These are phyloP conservation scores for Luperina testacea DNA, from an alignment of 2,888 invertebrate genomes.

Conservation along the genomic window DNA sequence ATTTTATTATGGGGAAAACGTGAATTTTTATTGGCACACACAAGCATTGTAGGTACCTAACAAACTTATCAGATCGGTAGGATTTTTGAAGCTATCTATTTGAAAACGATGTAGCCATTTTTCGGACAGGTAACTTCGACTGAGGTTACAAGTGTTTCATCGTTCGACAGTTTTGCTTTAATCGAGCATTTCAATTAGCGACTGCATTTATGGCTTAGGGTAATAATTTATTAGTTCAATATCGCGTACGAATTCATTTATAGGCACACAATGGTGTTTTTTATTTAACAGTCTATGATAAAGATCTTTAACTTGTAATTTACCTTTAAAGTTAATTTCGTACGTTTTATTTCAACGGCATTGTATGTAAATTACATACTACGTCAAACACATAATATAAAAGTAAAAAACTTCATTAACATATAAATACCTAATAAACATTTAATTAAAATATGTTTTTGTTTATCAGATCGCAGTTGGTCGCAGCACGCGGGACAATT, in stretches of 20 bases:
- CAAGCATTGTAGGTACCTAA: slow-evolving; percentile 24
- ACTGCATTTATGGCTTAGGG: slow-evolving; percentile 69
- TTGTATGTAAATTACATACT: slow-evolving; percentile 46
- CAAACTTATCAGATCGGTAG: slow-evolving; percentile 8
- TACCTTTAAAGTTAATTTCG: slow-evolving; percentile 30
- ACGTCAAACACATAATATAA: slow-evolving; percentile 39
- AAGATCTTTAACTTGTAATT: slow-evolving; percentile 33
- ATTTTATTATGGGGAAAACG: slow-evolving; percentile 64
- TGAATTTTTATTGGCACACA: slow-evolving; percentile 57
- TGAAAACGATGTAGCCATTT: slow-evolving; percentile 9
- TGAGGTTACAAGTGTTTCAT: slow-evolving; percentile 38
- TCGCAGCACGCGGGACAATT: slow-evolving; percentile 95
- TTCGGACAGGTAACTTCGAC: slow-evolving; percentile 17
- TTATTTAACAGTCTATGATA: slow-evolving; percentile 28
- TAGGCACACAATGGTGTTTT: slow-evolving; percentile 20
- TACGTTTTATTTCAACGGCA: slow-evolving; percentile 17
- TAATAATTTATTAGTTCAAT: slow-evolving; percentile 65
- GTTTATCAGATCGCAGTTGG: slow-evolving; percentile 95
- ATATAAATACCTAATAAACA: background rate
- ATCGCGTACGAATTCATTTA: slow-evolving; percentile 36
- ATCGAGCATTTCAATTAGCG: slow-evolving; percentile 77
- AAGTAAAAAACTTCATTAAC: slow-evolving; percentile 22
- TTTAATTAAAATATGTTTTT: slow-evolving; percentile 27
- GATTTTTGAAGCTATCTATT: slow-evolving; percentile 8
- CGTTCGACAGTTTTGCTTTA: slow-evolving; percentile 69